Evolutionary conservation across 2,113 vertebrate species (phyloP), one percentile per base, ranked within the genome.

Genomic region (Rhabdomys dilectus): DNA sequence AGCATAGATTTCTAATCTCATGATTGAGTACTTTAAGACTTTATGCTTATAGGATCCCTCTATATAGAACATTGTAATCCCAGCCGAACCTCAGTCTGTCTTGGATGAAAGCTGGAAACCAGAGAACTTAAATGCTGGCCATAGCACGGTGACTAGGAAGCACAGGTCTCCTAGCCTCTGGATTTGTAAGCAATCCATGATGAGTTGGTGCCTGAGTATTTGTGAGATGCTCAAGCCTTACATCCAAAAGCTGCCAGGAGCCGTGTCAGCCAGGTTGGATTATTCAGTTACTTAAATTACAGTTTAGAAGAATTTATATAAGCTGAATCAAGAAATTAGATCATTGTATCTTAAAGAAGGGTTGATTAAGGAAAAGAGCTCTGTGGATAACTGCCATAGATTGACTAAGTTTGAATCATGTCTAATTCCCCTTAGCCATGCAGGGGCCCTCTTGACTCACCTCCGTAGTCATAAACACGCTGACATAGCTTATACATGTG

Each of bases 351-450:
- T n/a, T 85, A 89, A 95, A 51, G 89, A 96, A 86, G 93, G 62
- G 68, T 12, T 90, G n/a, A 88, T 56, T 13, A 39, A 91, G 84
- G 58, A 48, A 95, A 96, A 70, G 39, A 78, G 76, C 31, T 89
- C 17, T 26, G 39, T 73, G 90, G 77, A 76, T 86, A 51, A 56
- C 26, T 39, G 85, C 31, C 31, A 53, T 24, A 58, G 21, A 73
- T 8, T 92, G 85, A 96, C 80, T 97, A 94, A 91, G 48, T 94
- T 96, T 98, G 60, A 97, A 96, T 97, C 92, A 93, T 87, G 58
- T 78, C 76, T 87, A 36, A 89, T 93, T 96, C 68, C 62, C 77
- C 92, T 87, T 95, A 91, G 92, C 85, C 75, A 95, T 68, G 88
- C 92, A 94, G 45, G 48, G 81, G 42, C 24, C 84, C 80, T 70